phyloP scores from a whole-genome alignment of 2,113 vertebrate species.

The Microcebus tavaratra region DNA sequence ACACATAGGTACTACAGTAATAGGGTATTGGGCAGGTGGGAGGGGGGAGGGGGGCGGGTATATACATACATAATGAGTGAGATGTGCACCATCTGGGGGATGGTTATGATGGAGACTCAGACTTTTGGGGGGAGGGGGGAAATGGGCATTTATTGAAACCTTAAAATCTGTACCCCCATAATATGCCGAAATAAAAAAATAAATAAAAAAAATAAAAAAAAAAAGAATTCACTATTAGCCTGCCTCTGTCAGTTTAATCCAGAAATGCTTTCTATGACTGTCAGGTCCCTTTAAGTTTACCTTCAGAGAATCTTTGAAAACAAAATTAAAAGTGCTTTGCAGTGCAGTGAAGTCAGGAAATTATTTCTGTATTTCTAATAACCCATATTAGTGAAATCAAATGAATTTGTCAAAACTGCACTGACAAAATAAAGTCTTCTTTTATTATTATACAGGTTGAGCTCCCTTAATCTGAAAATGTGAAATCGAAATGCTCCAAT shows the following conservation, averaged over 20 bases:
- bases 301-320: background rate
- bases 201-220: too few species aligned
- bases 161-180: too few species aligned
- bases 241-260: background rate
- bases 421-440: background rate
- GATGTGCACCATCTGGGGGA: too few species aligned
- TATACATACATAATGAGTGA: too few species aligned
- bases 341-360: background rate
- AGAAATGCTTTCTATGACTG: slow-evolving; percentile 1
- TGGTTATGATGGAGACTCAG: too few species aligned
- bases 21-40: too few species aligned
- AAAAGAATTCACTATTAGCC: background rate
- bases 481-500: background rate
- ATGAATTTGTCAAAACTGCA: background rate
- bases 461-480: background rate
- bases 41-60: too few species aligned
- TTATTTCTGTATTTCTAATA: slow-evolving; percentile 31
- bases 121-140: too few species aligned
- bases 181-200: too few species aligned
- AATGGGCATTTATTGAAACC: too few species aligned
- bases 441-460: background rate
- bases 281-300: background rate
- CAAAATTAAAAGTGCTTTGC: background rate
- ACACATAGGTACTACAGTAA: too few species aligned
- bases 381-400: background rate